Evolutionary conservation across 2,888 invertebrate genomes (phyloP).

Genomic region (Zygaena filipendulae): DNA sequence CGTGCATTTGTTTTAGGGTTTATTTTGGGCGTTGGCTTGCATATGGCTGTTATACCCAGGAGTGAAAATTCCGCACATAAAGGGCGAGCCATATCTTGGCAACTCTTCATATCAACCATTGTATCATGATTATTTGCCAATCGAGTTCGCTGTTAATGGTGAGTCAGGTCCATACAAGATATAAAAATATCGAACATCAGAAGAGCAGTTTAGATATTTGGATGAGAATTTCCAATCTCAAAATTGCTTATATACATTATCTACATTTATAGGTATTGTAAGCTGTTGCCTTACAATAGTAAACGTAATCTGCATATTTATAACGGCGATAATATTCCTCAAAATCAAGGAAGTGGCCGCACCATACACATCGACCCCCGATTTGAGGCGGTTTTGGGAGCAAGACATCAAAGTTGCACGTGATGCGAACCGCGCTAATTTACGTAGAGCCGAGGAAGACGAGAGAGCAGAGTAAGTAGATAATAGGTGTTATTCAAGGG

Average conservation of each 20-base stretch:
- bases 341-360: constrained; percentile 89
- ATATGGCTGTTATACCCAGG: constrained; percentile 77
- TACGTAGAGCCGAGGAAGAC: constrained; percentile 67
- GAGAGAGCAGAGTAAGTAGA: constrained; percentile 48
- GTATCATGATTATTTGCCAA: constrained; percentile 79
- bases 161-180: constrained; percentile 16
- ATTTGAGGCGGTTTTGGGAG: constrained; percentile 82
- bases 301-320: constrained; percentile 86
- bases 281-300: constrained; percentile 83
- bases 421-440: constrained; percentile 71
- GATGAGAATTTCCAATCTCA: no score
- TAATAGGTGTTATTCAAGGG: no score
- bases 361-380: constrained; percentile 80
- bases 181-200: background rate
- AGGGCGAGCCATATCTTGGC: constrained; percentile 72
- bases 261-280: constrained; percentile 71
- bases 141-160: constrained; percentile 81
- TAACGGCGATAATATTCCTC: constrained; percentile 81
- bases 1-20: constrained; percentile 61
- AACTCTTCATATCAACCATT: constrained; percentile 73
- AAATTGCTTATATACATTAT: no score
- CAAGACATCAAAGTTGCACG: constrained; percentile 81
- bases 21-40: constrained; percentile 79
- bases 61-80: constrained; percentile 75
- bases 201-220: background rate